Evolutionary conservation across 1,140 invertebrate species (phyloP), one percentile per base, ranked within the genome.

Genomic region (Scaptomyza graminum): DNA sequence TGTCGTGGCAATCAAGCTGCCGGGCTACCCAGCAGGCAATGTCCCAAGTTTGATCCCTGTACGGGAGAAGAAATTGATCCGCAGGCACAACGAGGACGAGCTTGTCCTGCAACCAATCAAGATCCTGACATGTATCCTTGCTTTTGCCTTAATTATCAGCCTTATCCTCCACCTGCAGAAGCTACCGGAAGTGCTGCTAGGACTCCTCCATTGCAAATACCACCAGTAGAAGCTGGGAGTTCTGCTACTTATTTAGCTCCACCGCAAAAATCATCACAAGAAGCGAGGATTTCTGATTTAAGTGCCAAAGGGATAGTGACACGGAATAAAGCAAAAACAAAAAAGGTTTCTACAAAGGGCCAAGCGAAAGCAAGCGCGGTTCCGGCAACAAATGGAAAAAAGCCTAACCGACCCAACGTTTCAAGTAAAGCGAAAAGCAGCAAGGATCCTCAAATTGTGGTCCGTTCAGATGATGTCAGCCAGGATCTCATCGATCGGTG

Each of bases 41-140:
- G 8, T 9, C 16, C 55, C 2, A 34, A 4, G 15, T 83, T 83
- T n/a, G 50, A 83, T 83, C 79, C 79, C 0, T 83, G 79, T 5
- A 83, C 79, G 0, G 79, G 79, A 7, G 16, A 54, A 25, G 39
- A 44, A 47, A 41, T 9, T 15, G 31, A 34, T 9, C 31, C 8
- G n/a, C 28, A 15, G 5, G 0, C 15, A 18, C 43, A 16, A 7
- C 25, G 5, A 28, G 22, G 0, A 11, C 28, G 12, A 5, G 39
- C 12, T 9, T 43, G 22, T 15, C 55, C 7, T 9, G 7, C 6
- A 12, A 5, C 34, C 1, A 11, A 1, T 37, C 34, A 37, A 37
- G 9, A 5, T 4, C 12, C 37, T 41, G 37, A 22, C 28, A 15
- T 44, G 41, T 47, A 31, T 25, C 44, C 56, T 1, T 47, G 43